Base-by-base conservation (phyloP, 2,888 invertebrate species). In the Chymomyza caudatula region DNA sequence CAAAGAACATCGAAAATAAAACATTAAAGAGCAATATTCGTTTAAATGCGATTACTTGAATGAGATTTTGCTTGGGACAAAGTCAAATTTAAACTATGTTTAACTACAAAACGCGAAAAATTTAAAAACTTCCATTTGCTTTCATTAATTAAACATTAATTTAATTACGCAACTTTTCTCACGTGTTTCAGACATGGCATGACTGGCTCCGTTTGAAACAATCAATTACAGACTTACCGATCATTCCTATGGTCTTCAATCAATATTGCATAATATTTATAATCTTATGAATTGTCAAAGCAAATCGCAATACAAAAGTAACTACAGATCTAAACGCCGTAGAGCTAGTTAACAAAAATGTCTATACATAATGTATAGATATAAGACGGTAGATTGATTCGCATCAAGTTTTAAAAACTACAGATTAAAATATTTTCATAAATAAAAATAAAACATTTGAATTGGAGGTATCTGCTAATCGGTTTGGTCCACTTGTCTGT, bases 191-290 rank as follows among this genome's bases (percentile, higher is more conserved):
- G n/a, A n/a, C n/a, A n/a, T n/a, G n/a, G n/a, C n/a, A n/a, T n/a
- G n/a, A n/a, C n/a, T n/a, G n/a, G n/a, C n/a, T n/a, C n/a, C n/a
- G n/a, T n/a, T n/a, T n/a, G n/a, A n/a, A n/a, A n/a, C n/a, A n/a
- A n/a, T n/a, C n/a, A n/a, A 4, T 2, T n/a, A 3, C 6, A 43
- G n/a, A 47, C 64, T 29, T 47, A 37, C 52, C 25, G 71, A 78
- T 74, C 77, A 71, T 76, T 74, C 76, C 69, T 73, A 73, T 70
- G 62, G 74, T 71, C 80, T 84, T 80, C 80, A 76, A 80, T 80
- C 79, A 80, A 80, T 84, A 80, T 84, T 82, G 67, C 77, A 84
- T 75, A 81, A 82, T 82, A 85, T 85, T 82, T 83, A 82, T 82
- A 83, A 85, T 71, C 71, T 75, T 17, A 73, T 77, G 69, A 78